A percentile compares a stretch with the other conserved stretches of the same genome.
phyloP scores from a whole-genome alignment of 2,113 vertebrate genomes.

The Podilymbus podiceps region DNA sequence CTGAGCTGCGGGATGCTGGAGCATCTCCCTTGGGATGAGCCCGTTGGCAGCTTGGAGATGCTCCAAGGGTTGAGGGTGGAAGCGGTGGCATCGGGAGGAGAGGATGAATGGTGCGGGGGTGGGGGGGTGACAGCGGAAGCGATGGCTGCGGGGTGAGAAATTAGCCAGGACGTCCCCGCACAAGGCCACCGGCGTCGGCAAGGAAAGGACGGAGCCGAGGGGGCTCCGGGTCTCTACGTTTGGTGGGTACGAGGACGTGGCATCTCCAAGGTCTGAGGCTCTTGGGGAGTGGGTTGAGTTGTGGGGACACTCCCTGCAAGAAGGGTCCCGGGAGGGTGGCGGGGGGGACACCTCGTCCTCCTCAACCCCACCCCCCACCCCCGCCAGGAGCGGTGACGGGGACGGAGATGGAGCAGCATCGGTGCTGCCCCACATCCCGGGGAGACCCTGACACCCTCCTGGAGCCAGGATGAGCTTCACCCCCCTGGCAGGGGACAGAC shows the following conservation, averaged over 20 bases:
- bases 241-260: background rate
- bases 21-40: background rate
- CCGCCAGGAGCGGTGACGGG: fast-evolving
- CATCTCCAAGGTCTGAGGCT: background rate
- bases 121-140: fast-evolving
- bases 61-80: background rate
- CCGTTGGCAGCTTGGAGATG: background rate
- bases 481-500: background rate
- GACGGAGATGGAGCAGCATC: background rate
- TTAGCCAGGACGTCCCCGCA: too few relatives aligned
- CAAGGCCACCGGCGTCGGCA: background rate
- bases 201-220: background rate
- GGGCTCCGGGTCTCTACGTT: background rate
- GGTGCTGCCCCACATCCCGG: too few relatives aligned
- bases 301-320: background rate
- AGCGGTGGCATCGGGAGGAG: background rate
- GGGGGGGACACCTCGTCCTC: background rate
- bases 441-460: background rate
- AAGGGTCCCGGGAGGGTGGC: fast-evolving
- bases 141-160: background rate
- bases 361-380: background rate
- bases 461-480: background rate
- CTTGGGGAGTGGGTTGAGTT: background rate
- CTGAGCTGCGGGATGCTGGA: background rate
- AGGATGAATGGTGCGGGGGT: fast-evolving